Percentiles rank a stretch among this genome's conserved stretches.
These are phyloP conservation scores for Rousettus madagascariensis DNA, from an alignment of 2,797 vertebrate species.

Conservation along the genomic window DNA sequence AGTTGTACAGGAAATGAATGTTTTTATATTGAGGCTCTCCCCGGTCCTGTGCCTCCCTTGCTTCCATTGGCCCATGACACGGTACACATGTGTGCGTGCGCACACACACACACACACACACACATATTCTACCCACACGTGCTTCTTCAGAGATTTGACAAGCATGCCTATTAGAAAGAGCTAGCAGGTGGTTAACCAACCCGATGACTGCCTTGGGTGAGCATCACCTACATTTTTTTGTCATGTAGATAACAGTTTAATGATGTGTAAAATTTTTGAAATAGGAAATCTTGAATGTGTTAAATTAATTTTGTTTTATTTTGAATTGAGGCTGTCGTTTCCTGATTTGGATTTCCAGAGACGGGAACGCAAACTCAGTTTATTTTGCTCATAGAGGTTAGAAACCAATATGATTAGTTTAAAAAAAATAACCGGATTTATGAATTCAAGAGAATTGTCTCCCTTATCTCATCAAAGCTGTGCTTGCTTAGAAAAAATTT, in stretches of 20 bases:
- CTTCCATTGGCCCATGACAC: neutral
- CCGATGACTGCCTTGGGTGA: neutral
- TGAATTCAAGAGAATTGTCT: conserved; percentile 32
- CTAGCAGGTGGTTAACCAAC: neutral
- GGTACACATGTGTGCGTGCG: neutral
- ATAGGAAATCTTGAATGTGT: neutral
- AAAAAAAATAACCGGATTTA: neutral
- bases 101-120: neutral
- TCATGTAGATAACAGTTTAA: neutral
- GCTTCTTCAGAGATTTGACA: neutral
- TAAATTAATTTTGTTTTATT: conserved; percentile 39
- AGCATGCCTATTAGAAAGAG: neutral
- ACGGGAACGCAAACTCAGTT: neutral
- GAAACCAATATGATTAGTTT: conserved; percentile 22
- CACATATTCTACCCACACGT: accelerated
- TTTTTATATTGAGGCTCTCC: neutral
- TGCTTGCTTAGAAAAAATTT: neutral
- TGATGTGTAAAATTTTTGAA: conserved; percentile 19
- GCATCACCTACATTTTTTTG: neutral
- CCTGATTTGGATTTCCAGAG: neutral
- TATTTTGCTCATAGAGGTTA: neutral
- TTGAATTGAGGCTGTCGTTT: neutral
- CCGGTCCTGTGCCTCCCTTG: neutral
- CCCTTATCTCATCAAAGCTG: conserved; percentile 11
- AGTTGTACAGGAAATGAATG: neutral